These are phyloP conservation scores for Potorous gilbertii DNA, from an alignment of 2,797 vertebrate species.

Conservation along the genomic window DNA sequence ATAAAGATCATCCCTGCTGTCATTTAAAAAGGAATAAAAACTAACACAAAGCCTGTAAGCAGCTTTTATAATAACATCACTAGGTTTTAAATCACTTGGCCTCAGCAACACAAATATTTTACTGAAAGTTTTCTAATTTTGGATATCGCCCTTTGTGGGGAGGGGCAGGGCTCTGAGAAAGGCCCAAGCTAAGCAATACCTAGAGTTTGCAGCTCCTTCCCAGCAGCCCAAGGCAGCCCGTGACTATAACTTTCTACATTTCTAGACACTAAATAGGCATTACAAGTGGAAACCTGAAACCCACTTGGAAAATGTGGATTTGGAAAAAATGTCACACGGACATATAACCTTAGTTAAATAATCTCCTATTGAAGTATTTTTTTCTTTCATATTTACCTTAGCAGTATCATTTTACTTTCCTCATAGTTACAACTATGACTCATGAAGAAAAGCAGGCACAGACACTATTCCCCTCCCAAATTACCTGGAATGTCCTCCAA, in stretches of 20 bases:
- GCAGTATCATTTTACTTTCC: background rate
- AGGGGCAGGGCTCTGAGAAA: background rate
- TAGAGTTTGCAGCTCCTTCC: background rate
- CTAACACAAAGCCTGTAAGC: background rate
- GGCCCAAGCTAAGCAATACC: background rate
- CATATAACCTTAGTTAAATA: background rate
- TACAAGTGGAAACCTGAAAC: conserved; percentile 21
- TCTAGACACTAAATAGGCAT: background rate
- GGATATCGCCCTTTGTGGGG: background rate
- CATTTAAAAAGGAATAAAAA: conserved; percentile 27
- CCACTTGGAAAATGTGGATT: conserved; percentile 4
- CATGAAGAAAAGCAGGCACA: background rate
- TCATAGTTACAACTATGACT: background rate
- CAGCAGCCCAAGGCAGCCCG: background rate
- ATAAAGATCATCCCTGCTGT: background rate
- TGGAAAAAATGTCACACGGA: background rate
- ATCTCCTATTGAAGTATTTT: background rate
- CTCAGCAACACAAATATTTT: background rate
- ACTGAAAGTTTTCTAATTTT: conserved; percentile 30
- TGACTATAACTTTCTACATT: background rate
- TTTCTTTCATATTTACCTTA: background rate
- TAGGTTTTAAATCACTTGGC: background rate
- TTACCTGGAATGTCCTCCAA: background rate
- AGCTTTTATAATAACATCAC: conserved; percentile 21
- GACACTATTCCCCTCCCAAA: background rate